A percentile compares a stretch with the other conserved stretches of the same genome.
Evolutionary conservation across 2,797 vertebrate species (phyloP).

Genomic region (Loris lydekkerianus): DNA sequence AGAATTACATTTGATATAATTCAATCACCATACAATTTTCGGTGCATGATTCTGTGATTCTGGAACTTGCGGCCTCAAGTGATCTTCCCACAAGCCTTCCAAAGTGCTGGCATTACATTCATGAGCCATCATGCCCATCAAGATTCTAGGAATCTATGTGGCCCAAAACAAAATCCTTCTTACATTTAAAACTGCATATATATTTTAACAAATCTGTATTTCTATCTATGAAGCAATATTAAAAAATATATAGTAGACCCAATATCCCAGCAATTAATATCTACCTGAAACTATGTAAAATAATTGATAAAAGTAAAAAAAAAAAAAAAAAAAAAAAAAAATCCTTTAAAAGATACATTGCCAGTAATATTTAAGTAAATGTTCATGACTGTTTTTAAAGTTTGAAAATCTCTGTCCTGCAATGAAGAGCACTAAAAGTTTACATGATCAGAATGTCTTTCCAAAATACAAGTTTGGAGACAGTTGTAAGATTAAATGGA

Average conservation of each 20-base stretch:
- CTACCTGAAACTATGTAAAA: not conserved
- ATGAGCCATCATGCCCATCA: no score
- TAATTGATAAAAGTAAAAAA: not conserved
- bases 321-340: not conserved
- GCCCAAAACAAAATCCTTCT: not conserved
- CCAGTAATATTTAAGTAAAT: not conserved
- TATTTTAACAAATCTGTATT: slow-evolving; percentile 13
- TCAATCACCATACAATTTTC: not conserved
- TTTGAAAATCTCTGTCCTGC: not conserved
- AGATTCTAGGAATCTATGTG: not conserved
- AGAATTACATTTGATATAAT: not conserved
- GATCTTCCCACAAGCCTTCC: no score
- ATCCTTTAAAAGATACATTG: not conserved
- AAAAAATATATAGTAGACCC: not conserved
- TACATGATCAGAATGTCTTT: not conserved
- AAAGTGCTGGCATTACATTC: no score
- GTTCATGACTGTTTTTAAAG: not conserved
- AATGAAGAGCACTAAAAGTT: not conserved
- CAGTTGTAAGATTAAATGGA: not conserved
- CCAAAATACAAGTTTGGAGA: not conserved
- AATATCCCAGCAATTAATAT: not conserved
- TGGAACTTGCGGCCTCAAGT: no score
- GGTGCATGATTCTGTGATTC: not conserved
- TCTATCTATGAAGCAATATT: not conserved
- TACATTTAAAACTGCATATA: not conserved